Base-by-base conservation (phyloP, 23 tunicate species). In the Botrylloides violaceus region DNA sequence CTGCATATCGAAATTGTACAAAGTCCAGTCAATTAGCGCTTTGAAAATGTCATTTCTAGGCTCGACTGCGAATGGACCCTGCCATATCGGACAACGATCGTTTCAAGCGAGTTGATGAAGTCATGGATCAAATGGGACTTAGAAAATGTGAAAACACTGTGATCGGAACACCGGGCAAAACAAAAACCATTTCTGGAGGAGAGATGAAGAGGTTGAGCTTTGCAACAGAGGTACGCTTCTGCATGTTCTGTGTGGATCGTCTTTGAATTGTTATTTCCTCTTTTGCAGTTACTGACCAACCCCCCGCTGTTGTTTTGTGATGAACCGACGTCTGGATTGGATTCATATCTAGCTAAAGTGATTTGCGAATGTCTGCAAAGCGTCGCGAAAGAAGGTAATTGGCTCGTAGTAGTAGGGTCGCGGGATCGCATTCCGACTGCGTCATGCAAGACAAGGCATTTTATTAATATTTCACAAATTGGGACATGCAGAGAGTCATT, bases 331-430 rank as follows among this genome's bases (percentile, higher is more conserved):
- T 88, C 96, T 18, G 96, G 96, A 24, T 71, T 88, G 59, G 96
- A 88, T 74, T 88, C 96, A 20, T 88, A 88, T 56, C 68, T 88
- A 29, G 96, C 96, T 20, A 88, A 70, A 58, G 86, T 84, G 19
- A 48, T 88, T 32, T 74, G 66, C 33, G 82, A 88, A 70, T 70
- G 83, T 37, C 56, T 88, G 72, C 80, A 76, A 26, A 39, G 70
- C 0, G 73, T 88, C 1, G 61, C 88, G 12, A 70, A 62, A 37
- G 73, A 70, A 64, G 96, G 96, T 66, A 36, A n/a, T n/a, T n/a
- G n/a, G n/a, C n/a, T n/a, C n/a, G n/a, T n/a, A n/a, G n/a, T n/a
- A n/a, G n/a, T n/a, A n/a, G n/a, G n/a, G n/a, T n/a, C n/a, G n/a
- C n/a, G n/a, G n/a, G n/a, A n/a, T n/a, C n/a, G n/a, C n/a, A n/a